Conservation (phyloP, 2,888 invertebrate genomes). For the Cataglyphis cursor region DNA sequence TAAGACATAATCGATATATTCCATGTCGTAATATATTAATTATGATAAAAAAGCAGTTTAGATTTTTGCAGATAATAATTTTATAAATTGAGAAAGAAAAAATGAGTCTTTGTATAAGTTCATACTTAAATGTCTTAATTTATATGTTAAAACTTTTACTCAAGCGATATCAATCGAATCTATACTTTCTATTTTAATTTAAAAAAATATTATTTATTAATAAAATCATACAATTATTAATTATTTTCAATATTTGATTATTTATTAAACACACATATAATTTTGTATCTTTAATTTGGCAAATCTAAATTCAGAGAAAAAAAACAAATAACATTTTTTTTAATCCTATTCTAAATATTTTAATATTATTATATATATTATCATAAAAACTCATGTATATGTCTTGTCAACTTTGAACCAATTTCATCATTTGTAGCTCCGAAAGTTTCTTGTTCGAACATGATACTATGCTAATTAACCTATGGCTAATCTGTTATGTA, state of each 20-base stretch:
- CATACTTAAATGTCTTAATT: constrained; percentile 1
- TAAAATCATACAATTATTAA: background rate
- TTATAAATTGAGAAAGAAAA: background rate
- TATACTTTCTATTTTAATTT: background rate
- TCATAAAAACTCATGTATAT: background rate
- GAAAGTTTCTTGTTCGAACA: background rate
- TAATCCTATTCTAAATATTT: background rate
- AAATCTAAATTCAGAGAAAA: background rate
- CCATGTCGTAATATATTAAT: background rate
- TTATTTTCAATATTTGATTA: background rate
- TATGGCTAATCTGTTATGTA: background rate
- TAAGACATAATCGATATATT: background rate
- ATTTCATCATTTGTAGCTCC: background rate
- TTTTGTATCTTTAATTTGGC: background rate
- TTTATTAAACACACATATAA: background rate
- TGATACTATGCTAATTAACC: background rate
- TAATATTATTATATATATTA: background rate
- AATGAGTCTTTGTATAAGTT: background rate
- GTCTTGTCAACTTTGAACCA: background rate
- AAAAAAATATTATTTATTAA: background rate
- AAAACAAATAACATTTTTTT: background rate
- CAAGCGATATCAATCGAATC: background rate
- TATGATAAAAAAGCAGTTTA: background rate
- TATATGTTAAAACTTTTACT: background rate
- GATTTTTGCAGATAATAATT: background rate